These are phyloP conservation scores for Alfaro cultratus DNA, from an alignment of 2,797 vertebrate genomes.

Conservation along the genomic window DNA sequence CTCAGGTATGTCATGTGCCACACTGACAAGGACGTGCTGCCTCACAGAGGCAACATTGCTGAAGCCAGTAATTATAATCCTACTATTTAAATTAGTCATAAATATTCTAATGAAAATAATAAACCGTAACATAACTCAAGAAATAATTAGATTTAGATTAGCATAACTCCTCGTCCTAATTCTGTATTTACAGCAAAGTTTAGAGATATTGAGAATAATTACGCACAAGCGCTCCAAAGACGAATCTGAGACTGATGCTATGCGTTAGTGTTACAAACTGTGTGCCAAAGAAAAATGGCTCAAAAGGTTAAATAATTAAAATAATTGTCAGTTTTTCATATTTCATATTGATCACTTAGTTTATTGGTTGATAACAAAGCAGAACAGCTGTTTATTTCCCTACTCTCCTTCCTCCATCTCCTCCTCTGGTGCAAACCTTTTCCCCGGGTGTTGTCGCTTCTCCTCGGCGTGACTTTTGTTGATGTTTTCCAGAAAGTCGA, in stretches of 20 bases:
- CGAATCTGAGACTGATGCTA: conserved; percentile 28
- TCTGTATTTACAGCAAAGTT: conserved; percentile 37
- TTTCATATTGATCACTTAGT: conserved; percentile 52
- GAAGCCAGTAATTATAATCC: conserved; percentile 36
- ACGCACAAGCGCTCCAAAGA: conserved; percentile 56
- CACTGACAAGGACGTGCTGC: conserved; percentile 44
- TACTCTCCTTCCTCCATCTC: conserved; percentile 78
- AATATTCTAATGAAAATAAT: conserved; percentile 18
- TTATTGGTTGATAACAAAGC: conserved; percentile 61
- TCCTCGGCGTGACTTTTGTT: conserved; percentile 80
- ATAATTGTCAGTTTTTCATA: conserved; percentile 53
- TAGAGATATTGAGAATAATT: conserved; percentile 44
- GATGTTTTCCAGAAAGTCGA: conserved; percentile 84
- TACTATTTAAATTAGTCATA: conserved; percentile 15
- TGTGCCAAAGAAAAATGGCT: conserved; percentile 37
- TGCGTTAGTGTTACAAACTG: conserved; percentile 37
- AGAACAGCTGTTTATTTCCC: conserved; percentile 11
- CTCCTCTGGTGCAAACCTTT: conserved; percentile 78
- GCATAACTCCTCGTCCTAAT: conserved; percentile 22
- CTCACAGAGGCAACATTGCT: conserved; percentile 71
- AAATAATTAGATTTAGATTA: conserved; percentile 10
- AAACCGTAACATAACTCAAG: background rate
- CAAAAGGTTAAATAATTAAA: conserved; percentile 38
- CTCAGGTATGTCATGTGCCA: conserved; percentile 35
- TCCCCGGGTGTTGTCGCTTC: conserved; percentile 92